Conservation (phyloP, 2,113 vertebrate genomes). For the Tauraco erythrolophus region DNA sequence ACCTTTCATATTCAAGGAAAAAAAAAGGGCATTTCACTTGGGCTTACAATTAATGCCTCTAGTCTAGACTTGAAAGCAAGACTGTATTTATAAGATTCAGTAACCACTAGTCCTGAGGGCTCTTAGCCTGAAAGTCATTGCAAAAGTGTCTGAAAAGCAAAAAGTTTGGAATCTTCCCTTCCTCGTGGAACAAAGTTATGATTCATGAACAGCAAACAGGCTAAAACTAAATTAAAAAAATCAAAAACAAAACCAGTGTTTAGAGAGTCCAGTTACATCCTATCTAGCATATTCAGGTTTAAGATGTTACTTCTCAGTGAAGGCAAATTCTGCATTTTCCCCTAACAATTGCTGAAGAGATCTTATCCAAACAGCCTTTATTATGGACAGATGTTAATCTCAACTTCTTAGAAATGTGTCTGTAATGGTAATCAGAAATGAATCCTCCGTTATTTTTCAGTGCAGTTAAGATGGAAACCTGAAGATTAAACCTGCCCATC, state of each 20-base stretch:
- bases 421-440: not conserved
- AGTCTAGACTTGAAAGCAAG: slow-evolving; percentile 36
- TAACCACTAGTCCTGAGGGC: slow-evolving; percentile 11
- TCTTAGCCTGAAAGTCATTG: not conserved
- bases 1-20: not conserved
- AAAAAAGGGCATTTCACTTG: not conserved
- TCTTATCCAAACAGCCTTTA: not conserved
- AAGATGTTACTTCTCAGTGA: not conserved
- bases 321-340: not conserved
- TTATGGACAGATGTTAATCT: not conserved
- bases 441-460: not conserved
- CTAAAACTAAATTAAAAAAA: not conserved
- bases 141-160: not conserved
- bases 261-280: not conserved
- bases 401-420: not conserved
- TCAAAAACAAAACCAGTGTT: not conserved
- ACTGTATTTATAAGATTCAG: not conserved
- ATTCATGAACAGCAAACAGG: not conserved
- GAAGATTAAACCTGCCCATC: not conserved
- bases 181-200: not conserved
- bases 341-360: not conserved
- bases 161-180: not conserved
- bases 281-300: not conserved
- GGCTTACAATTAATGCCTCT: not conserved
- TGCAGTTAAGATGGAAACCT: not conserved